Base-by-base conservation (phyloP, 2,113 vertebrate species). In the Hypocryptadius cinnamomeus region DNA sequence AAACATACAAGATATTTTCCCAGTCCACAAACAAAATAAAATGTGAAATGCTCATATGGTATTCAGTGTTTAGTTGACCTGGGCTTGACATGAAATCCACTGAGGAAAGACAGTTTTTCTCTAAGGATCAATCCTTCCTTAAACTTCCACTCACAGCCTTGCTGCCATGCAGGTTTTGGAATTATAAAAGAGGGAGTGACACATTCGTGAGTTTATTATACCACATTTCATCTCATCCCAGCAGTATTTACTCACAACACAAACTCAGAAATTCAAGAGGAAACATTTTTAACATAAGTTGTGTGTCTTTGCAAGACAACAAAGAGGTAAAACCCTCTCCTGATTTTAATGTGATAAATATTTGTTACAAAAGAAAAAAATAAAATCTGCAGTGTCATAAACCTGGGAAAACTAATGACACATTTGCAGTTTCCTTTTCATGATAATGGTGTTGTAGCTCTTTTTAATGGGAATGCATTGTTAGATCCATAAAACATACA, bases 291-390 rank as follows among this genome's bases (percentile, higher is more conserved):
- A 70, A 56, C 16, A 6, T 19, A 82, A 90, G 51, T 53, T 87
- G 53, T 2, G 2, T 15, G 31, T 65, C 30, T 90, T 85, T 82
- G 54, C 40, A 64, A 69, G 54, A 45, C 27, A 54, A 40, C 44
- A 39, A 63, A 65, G 56, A 89, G 33, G 25, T 59, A 94, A 93
- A 92, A 51, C 15, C 11, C 20, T 59, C 39, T 85, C n/a, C 51
- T 85, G 66, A 82, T 78, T 90, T 54, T 76, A 85, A 87, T 91
- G 60, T 81, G 82, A 95, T 76, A 84, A 94, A 94, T 94, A 92
- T 50, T 82, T 66, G 19, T 25, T 73, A 53, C 37, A n/a, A 94
- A 85, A 63, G 24, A 8, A 44, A 85, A 79, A 69, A 92, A 85
- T 18, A 64, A 91, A 73, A 71, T 45, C 73, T 74, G 35, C 14